A percentile compares a stretch with the other conserved stretches of the same genome.
These are phyloP conservation scores for Micronisus gabar DNA, from an alignment of 2,113 vertebrate genomes.

Conservation along the genomic window DNA sequence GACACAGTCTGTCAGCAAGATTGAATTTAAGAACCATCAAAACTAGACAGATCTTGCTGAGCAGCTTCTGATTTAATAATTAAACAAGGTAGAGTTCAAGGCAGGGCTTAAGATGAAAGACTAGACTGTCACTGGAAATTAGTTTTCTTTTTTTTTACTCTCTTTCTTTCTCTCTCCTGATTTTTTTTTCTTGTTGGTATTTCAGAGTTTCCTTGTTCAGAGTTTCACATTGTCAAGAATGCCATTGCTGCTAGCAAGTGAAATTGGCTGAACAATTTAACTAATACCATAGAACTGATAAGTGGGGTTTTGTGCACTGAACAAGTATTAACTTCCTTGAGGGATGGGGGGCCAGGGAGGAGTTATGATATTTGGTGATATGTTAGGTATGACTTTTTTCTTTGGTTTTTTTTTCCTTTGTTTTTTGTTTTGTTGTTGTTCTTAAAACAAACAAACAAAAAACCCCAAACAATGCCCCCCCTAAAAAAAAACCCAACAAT, in stretches of 20 bases:
- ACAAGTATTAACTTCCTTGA: not conserved
- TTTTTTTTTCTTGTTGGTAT: slow-evolving; percentile 56
- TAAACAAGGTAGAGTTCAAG: slow-evolving; percentile 86
- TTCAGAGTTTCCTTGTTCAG: slow-evolving; percentile 61
- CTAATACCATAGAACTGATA: not conserved
- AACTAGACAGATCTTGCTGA: slow-evolving; percentile 77
- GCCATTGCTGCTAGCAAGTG: not conserved
- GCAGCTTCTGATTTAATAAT: slow-evolving; percentile 86
- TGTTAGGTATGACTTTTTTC: not conserved
- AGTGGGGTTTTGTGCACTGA: not conserved
- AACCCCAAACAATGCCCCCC: not conserved
- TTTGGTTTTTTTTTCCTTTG: not conserved
- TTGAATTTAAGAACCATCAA: slow-evolving; percentile 86
- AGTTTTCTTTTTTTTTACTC: slow-evolving; percentile 59
- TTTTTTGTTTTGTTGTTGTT: not conserved
- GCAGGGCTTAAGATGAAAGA: slow-evolving; percentile 82
- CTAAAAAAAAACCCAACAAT: not conserved
- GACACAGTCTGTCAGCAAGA: slow-evolving; percentile 85
- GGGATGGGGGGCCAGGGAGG: not conserved
- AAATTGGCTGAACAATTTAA: not conserved
- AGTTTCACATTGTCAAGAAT: slow-evolving; percentile 56
- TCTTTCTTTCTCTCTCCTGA: not conserved
- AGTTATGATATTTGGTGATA: not conserved
- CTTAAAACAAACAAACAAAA: not conserved
- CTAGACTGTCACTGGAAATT: slow-evolving; percentile 82